Base-by-base conservation (phyloP, 2,888 invertebrate species). In the Pantelozetes paolii region DNA sequence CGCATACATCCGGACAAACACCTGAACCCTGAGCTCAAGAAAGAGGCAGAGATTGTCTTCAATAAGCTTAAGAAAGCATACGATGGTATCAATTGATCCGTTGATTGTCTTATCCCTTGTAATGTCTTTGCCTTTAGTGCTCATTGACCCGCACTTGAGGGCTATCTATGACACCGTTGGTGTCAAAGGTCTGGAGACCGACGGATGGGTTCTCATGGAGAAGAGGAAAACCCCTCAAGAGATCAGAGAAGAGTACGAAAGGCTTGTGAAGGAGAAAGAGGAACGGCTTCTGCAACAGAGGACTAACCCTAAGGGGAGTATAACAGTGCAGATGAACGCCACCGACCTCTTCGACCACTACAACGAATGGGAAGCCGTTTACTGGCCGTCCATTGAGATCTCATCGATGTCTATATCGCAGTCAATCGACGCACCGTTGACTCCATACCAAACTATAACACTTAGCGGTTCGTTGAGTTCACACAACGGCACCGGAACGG, bases 1-100 rank as follows among this genome's bases (percentile, higher is more conserved):
- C 88, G 94, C 79, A 98, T 95, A 81, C 99, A 99, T 83, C 98
- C 99, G 0, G 98, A 99, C 81, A 96, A 97, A 83, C 97, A 99
- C 83, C 85, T 87, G 18, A 91, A 94, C 80, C 89, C 90, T 0
- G 86, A 85, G 0, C 88, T 88, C 78, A 82, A 81, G 74, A 88
- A 88, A 80, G 91, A 94, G 84, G 98, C 98, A 0, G 94, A 96
- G 83, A 84, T 89, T 76, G 86, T 98, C 80, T 99, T 99, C 81
- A 92, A 92, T 82, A 90, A 92, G 82, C 90, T 92, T 0, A 95
- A 96, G 82, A 89, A 88, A 80, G 97, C 97, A 0, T 94, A 98
- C 83, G 95, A 97, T 87, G 88, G 90, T 90, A 42, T 20, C 23
- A 20, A 6, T 42, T 18, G n/a, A 15, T 18, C 23, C 42, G 36